Percentiles rank a stretch among this genome's conserved stretches.
These are phyloP conservation scores for Myathropa florea DNA, from an alignment of 2,888 invertebrate genomes.

Conservation along the genomic window DNA sequence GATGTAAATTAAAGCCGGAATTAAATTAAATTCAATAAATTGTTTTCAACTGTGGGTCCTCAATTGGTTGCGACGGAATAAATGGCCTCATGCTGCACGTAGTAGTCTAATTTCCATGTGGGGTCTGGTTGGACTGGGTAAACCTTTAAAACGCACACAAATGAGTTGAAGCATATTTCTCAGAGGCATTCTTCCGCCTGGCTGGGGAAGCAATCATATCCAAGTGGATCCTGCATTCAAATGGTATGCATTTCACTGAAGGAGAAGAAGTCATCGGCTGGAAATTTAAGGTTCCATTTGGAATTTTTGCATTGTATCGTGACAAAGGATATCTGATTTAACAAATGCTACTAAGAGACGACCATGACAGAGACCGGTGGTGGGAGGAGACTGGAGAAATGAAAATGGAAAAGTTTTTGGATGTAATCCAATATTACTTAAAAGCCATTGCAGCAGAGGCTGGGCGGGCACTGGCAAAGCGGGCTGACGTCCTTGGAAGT, in stretches of 20 bases:
- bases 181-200: neutral
- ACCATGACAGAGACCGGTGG: neutral
- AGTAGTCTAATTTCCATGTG: neutral
- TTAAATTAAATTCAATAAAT: conserved; percentile 50
- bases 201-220: neutral
- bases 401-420: conserved; percentile 13
- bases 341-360: neutral
- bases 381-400: neutral
- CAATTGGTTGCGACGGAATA: conserved; percentile 13
- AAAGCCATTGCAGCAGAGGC: neutral
- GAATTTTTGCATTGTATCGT: neutral
- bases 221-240: neutral
- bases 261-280: conserved; percentile 8
- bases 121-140: neutral
- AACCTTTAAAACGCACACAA: neutral
- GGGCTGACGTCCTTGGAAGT: neutral
- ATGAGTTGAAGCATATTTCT: neutral
- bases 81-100: neutral
- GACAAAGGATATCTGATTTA: conserved; percentile 33
- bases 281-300: conserved; percentile 15
- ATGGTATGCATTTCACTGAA: neutral
- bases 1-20: conserved; percentile 43
- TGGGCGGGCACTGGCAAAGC: neutral
- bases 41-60: neutral
- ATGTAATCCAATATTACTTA: conserved; percentile 56